Conservation (phyloP, 2,888 invertebrate species). For the Exocentrus adspersus region DNA sequence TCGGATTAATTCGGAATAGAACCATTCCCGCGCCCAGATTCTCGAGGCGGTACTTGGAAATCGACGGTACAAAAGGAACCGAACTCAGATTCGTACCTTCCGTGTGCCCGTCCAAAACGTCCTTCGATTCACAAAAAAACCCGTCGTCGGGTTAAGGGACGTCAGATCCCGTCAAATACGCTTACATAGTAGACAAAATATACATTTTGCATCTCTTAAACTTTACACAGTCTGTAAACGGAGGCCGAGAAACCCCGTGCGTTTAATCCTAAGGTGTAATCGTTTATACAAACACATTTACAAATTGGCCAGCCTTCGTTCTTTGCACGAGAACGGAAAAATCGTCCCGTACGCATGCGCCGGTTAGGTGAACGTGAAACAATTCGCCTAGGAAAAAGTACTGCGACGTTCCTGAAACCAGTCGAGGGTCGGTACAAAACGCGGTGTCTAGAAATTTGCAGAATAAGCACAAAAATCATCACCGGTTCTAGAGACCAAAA, state of each 20-base stretch:
- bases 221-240: not conserved
- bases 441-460: too few species aligned
- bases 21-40: too few species aligned
- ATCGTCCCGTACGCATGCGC: not conserved
- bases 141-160: not conserved
- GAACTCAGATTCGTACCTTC: not conserved
- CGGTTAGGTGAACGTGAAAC: not conserved
- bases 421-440: too few species aligned
- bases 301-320: conserved; percentile 1
- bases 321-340: conserved; percentile 5
- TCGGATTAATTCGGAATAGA: not conserved
- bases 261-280: not conserved
- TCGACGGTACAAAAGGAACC: not conserved
- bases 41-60: not conserved
- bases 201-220: conserved; percentile 3
- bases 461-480: too few species aligned
- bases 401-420: too few species aligned
- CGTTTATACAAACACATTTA: not conserved
- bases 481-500: too few species aligned
- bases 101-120: not conserved
- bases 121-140: not conserved
- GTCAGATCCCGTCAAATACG: not conserved
- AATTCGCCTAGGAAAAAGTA: not conserved
- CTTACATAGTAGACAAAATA: not conserved
- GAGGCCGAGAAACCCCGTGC: not conserved